Evolutionary conservation across 2,888 invertebrate species (phyloP), one percentile per base, ranked within the genome.

Genomic region (Geotrupes spiniger): DNA sequence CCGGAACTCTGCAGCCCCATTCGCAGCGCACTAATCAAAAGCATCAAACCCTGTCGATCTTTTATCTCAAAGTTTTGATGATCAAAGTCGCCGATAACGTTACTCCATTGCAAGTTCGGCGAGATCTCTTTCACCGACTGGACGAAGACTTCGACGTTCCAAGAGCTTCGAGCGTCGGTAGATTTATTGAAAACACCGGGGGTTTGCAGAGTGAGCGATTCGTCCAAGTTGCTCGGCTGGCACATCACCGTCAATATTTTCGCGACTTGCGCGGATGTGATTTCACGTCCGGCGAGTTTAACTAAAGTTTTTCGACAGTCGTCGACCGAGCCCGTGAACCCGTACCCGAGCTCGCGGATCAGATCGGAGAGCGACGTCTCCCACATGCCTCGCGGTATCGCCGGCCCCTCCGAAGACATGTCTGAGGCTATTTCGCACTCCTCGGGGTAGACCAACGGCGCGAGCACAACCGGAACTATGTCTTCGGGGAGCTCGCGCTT

Each of bases 101-200:
- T 95, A 66, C 88, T 89, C 96, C 97, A 97, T 61, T 87, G 87
- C 50, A 97, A 74, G 64, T 84, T 88, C 1, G 92, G 85, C 56
- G 89, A 88, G 56, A 92, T 76, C 69, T 96, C 95, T 70, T 92
- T 92, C 16, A 95, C 74, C n/a, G 91, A 86, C 69, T 92, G 90
- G 29, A 95, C 88, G 68, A 97, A 95, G 44, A 93, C 83, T 66
- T 97, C 96, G 8, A 92, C 84, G 71, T 95, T 95, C 97, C 97
- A 98, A 2, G 88, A 80, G 29, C 68, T 82, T 69, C 73, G 79
- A 64, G 64, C 60, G 36, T 70, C 69, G 10, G 59, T 50, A 15
- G 58, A 58, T 53, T 75, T 74, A 38, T 58, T 59, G 49, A 77
- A 75, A 78, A 87, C 85, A 66, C 82, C 83, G 4, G 85, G 83